phyloP scores from a whole-genome alignment of 2,797 vertebrate genomes.

The Prunella strophiata region DNA sequence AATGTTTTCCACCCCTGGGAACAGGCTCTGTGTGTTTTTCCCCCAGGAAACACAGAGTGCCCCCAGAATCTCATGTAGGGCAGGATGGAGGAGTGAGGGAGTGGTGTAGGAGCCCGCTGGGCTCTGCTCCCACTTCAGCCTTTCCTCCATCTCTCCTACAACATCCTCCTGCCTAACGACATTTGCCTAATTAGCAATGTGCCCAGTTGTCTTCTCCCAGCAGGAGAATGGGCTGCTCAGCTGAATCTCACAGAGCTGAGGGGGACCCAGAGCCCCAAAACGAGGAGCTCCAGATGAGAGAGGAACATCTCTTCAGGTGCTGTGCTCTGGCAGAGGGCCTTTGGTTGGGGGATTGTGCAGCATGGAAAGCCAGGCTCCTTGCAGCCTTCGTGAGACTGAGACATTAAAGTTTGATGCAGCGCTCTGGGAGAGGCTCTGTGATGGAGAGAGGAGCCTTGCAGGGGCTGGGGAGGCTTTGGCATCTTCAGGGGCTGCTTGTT shows the following conservation, averaged over 20 bases:
- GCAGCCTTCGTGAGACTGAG: slow-evolving; percentile 31
- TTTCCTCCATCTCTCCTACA: not conserved
- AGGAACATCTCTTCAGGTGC: slow-evolving; percentile 17
- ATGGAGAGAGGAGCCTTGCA: slow-evolving; percentile 1
- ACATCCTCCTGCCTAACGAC: not conserved
- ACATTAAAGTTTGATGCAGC: slow-evolving; percentile 50
- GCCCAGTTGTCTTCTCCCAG: slow-evolving; percentile 16
- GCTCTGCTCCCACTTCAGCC: not conserved
- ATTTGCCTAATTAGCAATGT: slow-evolving; percentile 17
- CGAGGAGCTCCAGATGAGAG: slow-evolving; percentile 2
- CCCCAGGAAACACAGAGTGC: not conserved
- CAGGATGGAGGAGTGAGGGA: not conserved
- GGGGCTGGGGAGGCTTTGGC: slow-evolving; percentile 12
- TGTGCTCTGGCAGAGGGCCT: slow-evolving; percentile 19
- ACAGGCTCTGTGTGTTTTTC: not conserved
- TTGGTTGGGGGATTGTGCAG: slow-evolving; percentile 26
- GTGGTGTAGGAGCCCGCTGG: not conserved
- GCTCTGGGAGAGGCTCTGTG: slow-evolving; percentile 18
- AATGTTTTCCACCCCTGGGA: not conserved
- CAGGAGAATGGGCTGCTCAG: not conserved
- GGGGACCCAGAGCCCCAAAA: not conserved
- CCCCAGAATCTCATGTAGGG: not conserved
- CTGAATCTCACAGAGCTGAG: not conserved
- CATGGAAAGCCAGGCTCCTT: slow-evolving; percentile 34
- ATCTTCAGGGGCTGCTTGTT: not conserved